Evolutionary conservation across 2,797 vertebrate species (phyloP).

Genomic region (Sebastes oblongus): DNA sequence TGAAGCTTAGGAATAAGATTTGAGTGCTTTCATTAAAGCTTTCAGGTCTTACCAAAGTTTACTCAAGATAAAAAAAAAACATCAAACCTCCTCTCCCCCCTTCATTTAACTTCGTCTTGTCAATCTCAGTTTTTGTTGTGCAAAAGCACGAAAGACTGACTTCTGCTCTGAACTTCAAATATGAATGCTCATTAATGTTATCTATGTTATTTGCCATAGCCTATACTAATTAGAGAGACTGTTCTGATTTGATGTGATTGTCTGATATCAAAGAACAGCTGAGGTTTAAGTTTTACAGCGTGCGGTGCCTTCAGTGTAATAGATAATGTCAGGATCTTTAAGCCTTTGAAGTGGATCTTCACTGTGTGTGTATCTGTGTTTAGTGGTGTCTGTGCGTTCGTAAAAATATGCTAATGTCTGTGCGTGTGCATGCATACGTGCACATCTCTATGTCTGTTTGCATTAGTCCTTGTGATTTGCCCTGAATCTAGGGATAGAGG

Average conservation of each 20-base stretch:
- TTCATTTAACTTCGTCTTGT: neutral
- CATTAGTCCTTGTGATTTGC: slow-evolving; percentile 66
- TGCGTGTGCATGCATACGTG: slow-evolving; percentile 5
- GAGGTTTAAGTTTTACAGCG: neutral
- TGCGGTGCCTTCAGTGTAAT: neutral
- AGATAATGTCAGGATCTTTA: slow-evolving; percentile 1
- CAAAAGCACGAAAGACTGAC: neutral
- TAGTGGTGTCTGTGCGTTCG: slow-evolving; percentile 34
- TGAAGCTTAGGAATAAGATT: neutral
- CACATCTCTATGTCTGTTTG: slow-evolving; percentile 55
- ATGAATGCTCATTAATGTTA: neutral
- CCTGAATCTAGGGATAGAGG: slow-evolving; percentile 61
- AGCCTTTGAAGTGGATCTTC: slow-evolving; percentile 28
- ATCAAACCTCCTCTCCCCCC: neutral
- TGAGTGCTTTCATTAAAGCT: slow-evolving; percentile 8
- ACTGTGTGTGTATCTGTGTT: slow-evolving; percentile 9
- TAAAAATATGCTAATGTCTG: slow-evolving; percentile 9
- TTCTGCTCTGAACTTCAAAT: neutral
- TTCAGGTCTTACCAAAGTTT: slow-evolving; percentile 4
- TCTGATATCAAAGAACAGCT: slow-evolving; percentile 9
- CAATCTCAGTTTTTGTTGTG: neutral
- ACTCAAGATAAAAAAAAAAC: slow-evolving; percentile 8
- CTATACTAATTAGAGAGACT: neutral
- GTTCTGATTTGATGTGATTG: neutral
- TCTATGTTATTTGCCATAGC: neutral